phyloP scores from a whole-genome alignment of 2,888 invertebrate genomes.

The Torymus texanus region DNA sequence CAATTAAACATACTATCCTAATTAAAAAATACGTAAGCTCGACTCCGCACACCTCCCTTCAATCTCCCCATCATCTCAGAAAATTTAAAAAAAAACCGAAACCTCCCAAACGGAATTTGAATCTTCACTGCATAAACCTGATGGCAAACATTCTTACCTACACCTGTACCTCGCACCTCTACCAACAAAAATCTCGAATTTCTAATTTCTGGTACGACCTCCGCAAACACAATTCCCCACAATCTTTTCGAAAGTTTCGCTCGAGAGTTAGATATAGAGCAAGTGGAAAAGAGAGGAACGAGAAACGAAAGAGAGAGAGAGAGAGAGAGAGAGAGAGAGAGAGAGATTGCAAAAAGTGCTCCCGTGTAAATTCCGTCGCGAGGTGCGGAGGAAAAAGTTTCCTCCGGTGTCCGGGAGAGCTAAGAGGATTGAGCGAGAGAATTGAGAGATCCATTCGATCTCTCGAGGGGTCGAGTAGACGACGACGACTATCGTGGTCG shows the following conservation, averaged over 20 bases:
- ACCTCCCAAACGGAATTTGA: no score
- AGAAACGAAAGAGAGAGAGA: neutral
- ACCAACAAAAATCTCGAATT: neutral
- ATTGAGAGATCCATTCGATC: conserved; percentile 4
- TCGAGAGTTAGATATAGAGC: neutral
- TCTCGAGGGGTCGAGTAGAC: neutral
- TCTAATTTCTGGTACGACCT: neutral
- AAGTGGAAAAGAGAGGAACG: neutral
- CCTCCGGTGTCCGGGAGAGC: neutral
- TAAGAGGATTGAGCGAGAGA: conserved; percentile 8
- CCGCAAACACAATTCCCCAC: neutral
- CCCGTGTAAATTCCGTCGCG: neutral
- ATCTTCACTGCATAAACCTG: no score
- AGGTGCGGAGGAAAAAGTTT: neutral
- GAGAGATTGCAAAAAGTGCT: neutral
- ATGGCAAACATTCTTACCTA: no score
- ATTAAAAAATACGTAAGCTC: no score
- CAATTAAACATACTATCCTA: no score
- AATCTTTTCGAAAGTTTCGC: neutral
- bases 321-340: no score
- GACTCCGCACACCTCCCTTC: no score
- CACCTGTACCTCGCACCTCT: no score
- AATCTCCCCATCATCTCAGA: no score
- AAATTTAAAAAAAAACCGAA: no score
- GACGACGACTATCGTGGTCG: neutral